A percentile compares a stretch with the other conserved stretches of the same genome.
Conservation (phyloP, 2,113 vertebrate genomes). For the Otolemur garnettii region DNA sequence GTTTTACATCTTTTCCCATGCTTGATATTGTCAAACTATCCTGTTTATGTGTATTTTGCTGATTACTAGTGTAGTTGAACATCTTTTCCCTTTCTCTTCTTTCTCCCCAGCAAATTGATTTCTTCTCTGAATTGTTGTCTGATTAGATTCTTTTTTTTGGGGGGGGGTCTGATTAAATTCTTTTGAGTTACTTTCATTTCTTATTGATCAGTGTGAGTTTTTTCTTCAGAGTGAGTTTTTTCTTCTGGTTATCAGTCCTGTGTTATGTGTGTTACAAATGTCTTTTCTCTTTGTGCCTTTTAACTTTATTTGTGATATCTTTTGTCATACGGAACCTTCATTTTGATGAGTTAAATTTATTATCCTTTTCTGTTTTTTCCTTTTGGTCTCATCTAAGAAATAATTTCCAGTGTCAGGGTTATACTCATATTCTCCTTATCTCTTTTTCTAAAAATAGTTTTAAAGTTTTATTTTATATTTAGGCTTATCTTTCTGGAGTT, state of each 20-base stretch:
- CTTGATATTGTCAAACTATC: background rate
- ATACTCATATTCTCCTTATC: conserved; percentile 18
- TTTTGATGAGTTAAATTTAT: conserved; percentile 57
- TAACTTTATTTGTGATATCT: conserved; percentile 26
- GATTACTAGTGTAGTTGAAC: conserved; percentile 18
- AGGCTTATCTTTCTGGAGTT: conserved; percentile 45
- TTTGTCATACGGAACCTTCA: background rate
- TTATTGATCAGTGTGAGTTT: background rate
- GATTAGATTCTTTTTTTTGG: background rate
- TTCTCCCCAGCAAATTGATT: conserved; percentile 1
- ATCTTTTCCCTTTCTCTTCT: conserved; percentile 39
- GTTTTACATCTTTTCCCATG: conserved; percentile 43
- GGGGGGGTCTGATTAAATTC: background rate
- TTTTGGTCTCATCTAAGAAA: conserved; percentile 46
- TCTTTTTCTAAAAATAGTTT: background rate
- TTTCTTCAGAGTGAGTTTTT: conserved; percentile 54
- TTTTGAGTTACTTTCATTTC: conserved; percentile 55
- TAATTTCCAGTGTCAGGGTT: background rate
- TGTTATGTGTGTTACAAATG: conserved; percentile 20
- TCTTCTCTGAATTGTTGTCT: conserved; percentile 8
- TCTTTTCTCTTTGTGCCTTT: conserved; percentile 23
- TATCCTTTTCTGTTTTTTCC: background rate
- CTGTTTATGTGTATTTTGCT: conserved; percentile 40
- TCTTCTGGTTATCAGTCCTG: conserved; percentile 20
- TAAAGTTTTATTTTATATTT: conserved; percentile 41